These are phyloP conservation scores for Patella depressa DNA, from an alignment of 2,888 invertebrate species.

Conservation along the genomic window DNA sequence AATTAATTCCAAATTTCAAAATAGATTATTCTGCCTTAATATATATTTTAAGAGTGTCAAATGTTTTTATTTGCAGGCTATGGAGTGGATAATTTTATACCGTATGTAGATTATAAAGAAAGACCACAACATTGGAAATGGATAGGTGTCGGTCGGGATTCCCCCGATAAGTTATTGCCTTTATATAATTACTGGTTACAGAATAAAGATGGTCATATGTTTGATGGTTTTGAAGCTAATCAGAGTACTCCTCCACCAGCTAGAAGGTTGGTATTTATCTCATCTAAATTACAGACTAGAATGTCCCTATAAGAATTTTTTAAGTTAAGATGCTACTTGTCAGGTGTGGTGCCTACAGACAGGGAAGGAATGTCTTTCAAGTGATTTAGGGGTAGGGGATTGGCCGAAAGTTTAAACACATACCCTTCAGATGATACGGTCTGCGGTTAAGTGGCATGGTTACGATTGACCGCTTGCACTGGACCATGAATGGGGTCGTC, in stretches of 20 bases:
- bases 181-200: conserved; percentile 85
- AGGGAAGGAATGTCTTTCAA: too few relatives aligned
- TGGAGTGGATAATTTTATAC: conserved; percentile 88
- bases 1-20: background rate
- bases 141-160: conserved; percentile 94
- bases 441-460: too few relatives aligned
- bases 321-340: too few relatives aligned
- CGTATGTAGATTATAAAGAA: conserved; percentile 88
- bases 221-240: conserved; percentile 57
- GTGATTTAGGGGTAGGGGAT: too few relatives aligned
- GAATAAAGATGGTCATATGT: conserved; percentile 58
- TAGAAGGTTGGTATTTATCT: conserved; percentile 60
- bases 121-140: conserved; percentile 80
- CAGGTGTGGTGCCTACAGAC: too few relatives aligned
- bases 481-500: too few relatives aligned
- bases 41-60: background rate
- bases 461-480: too few relatives aligned
- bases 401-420: too few relatives aligned
- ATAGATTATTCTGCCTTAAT: background rate
- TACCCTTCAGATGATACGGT: too few relatives aligned
- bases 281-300: too few relatives aligned
- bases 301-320: too few relatives aligned
- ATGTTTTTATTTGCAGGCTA: conserved; percentile 68
- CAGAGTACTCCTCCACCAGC: conserved; percentile 70
- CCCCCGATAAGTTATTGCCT: conserved; percentile 82